Percentiles rank a stretch among this genome's conserved stretches.
Conservation (phyloP, 2,888 invertebrate species). For the Rhaphigaster nebulosa region DNA sequence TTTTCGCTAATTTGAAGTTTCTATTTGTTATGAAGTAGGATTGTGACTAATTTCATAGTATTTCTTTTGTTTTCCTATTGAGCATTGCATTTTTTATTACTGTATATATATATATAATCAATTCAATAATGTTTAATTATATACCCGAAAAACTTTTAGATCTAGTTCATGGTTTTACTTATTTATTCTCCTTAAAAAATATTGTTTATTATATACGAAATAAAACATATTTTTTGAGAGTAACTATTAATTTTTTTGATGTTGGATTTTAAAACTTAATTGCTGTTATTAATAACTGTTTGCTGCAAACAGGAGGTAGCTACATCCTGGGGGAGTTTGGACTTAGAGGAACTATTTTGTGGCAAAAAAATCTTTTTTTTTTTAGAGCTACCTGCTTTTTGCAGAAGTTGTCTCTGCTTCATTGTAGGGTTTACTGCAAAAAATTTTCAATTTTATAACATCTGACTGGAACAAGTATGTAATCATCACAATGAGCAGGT, state of each 20-base stretch:
- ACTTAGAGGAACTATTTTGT: no score
- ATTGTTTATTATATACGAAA: constrained; percentile 35
- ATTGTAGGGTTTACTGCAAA: no score
- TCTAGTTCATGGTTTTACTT: constrained; percentile 41
- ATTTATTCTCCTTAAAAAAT: constrained; percentile 45
- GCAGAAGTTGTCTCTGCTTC: no score
- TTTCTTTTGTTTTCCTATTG: constrained; percentile 31
- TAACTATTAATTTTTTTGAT: background rate
- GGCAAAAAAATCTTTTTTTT: no score
- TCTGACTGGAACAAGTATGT: background rate
- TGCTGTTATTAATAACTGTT: no score
- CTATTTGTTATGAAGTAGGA: constrained; percentile 43
- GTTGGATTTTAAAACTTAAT: background rate
- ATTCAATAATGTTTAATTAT: constrained; percentile 30
- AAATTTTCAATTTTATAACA: no score
- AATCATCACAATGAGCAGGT: background rate
- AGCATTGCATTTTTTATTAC: constrained; percentile 24
- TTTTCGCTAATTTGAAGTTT: constrained; percentile 42
- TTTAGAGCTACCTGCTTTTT: no score
- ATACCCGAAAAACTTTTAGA: constrained; percentile 29
- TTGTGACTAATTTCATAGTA: constrained; percentile 36
- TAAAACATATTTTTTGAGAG: constrained; percentile 44
- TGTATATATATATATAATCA: constrained; percentile 26
- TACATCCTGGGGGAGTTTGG: no score
- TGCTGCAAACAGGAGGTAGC: no score